Evolutionary conservation across 2,888 invertebrate genomes (phyloP), one percentile per base, ranked within the genome.

Genomic region (Cheilosia soror): DNA sequence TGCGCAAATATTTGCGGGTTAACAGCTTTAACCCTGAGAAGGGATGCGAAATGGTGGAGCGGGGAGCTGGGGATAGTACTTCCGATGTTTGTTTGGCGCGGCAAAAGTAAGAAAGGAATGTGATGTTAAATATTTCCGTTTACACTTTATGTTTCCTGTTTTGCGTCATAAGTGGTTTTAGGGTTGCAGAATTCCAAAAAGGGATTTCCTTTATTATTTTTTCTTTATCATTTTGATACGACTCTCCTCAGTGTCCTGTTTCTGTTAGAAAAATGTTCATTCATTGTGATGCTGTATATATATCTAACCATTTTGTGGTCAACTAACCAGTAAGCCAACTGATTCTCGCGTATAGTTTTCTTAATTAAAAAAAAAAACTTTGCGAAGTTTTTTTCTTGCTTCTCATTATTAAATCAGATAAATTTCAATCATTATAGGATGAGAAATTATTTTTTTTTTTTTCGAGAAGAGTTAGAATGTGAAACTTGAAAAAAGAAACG

Each of bases 1-100:
- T 84, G 84, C 47, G 84, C 79, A 84, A 84, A 84, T 84, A 84
- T 84, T 84, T 84, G 84, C 79, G 73, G 75, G 84, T 84, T 79
- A 84, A 75, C 84, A 75, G 69, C 73, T 75, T 75, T 60, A 72
- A 47, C 51, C 53, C 60, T 51, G 57, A 68, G 78, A 29, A 63
- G 42, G 65, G 65, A 68, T 68, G 62, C 51, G 7, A 68, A 69
- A 65, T 66, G 66, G 47, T 0, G 20, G 20, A 20, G 2, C 20
- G 33, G 11, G n/a, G n/a, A n/a, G n/a, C n/a, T n/a, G n/a, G n/a
- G 11, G 42, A 62, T 55, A 77, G 72, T 60, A 77, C 66, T 77
- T 77, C 82, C 77, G 60, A 72, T 77, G 83, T 63, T 51, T 78
- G 53, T 68, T 51, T 75, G 47, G 57, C 57, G 57, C 6, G 51